A percentile compares a stretch with the other conserved stretches of the same genome.
These are phyloP conservation scores for Arenaria interpres DNA, from an alignment of 2,113 vertebrate genomes.

Conservation along the genomic window DNA sequence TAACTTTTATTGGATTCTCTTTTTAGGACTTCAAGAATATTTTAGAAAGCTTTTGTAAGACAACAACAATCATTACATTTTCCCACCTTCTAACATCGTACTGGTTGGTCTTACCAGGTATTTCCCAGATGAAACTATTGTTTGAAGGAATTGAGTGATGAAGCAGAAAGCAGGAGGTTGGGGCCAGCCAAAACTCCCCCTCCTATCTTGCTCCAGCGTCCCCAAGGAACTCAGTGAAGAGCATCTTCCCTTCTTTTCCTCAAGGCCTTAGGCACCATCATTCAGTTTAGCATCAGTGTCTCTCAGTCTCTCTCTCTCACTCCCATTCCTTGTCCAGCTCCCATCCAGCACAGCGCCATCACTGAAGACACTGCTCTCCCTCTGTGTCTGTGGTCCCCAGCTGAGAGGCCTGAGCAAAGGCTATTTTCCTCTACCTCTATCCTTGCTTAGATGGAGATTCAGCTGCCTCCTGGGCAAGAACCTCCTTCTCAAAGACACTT, in stretches of 20 bases:
- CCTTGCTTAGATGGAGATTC: background rate
- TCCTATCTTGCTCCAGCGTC: background rate
- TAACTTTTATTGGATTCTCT: background rate
- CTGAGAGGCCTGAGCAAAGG: background rate
- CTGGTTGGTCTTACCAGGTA: background rate
- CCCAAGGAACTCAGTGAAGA: background rate
- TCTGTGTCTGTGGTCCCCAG: background rate
- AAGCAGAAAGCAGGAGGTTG: background rate
- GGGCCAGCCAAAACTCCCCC: background rate
- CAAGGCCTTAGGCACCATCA: background rate
- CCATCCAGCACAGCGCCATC: background rate
- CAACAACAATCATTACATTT: background rate
- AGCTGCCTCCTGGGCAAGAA: background rate
- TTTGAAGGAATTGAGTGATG: background rate
- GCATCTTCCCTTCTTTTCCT: background rate
- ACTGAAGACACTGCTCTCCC: background rate
- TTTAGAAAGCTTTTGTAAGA: background rate
- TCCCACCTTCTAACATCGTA: accelerated
- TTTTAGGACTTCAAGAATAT: background rate
- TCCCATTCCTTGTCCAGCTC: accelerated
- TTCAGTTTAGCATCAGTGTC: background rate
- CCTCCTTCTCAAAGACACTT: background rate
- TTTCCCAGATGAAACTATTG: background rate
- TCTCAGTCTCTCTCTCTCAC: background rate
- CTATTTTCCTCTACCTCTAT: background rate